Base-by-base conservation (phyloP, 2,888 invertebrate genomes). In the Cryptus armator region DNA sequence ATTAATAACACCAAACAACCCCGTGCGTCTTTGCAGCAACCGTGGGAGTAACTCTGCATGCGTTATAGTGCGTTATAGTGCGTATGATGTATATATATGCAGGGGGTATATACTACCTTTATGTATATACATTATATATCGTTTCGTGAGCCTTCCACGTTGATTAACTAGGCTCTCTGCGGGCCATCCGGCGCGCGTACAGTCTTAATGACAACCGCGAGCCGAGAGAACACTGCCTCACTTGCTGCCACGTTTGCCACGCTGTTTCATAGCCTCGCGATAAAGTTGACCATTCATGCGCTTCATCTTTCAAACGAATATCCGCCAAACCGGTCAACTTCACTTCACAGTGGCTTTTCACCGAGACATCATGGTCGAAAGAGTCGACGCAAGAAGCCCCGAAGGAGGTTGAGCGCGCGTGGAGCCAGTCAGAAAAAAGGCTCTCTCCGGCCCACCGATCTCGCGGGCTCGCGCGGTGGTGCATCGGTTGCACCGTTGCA, bases 1-100 rank as follows among this genome's bases (percentile, higher is more conserved):
- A 89, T 89, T 89, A 89, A 89, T 88, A 89, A 88, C 83, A 81
- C 84, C 76, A 85, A 87, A 86, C 86, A 88, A 87, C 86, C 86
- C 82, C 68, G 62, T 74, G 51, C 83, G 51, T 67, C 56, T 76
- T 71, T 59, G 71, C 46, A 66, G 71, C 62, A 79, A 70, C 83
- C 75, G 83, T 83, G 83, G 83, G 83, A 83, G 83, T 83, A 70
- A 53, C 56, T 67, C 19, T 46, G 66, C 59, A 19, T 37, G 66
- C 51, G 46, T 46, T 44, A 16, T 48, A 19, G 32, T 37, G 66
- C 51, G 46, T 46, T 44, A 29, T 48, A 19, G 32, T 24, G 37
- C 64, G 12, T 29, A 59, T n/a, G n/a, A 51, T 67, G 32, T 29
- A 76, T 66, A 76, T 66, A 66, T 46, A 74, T 37, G 64, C 44